phyloP scores from a whole-genome alignment of 2,888 invertebrate genomes.

The Drosophila greeni region DNA sequence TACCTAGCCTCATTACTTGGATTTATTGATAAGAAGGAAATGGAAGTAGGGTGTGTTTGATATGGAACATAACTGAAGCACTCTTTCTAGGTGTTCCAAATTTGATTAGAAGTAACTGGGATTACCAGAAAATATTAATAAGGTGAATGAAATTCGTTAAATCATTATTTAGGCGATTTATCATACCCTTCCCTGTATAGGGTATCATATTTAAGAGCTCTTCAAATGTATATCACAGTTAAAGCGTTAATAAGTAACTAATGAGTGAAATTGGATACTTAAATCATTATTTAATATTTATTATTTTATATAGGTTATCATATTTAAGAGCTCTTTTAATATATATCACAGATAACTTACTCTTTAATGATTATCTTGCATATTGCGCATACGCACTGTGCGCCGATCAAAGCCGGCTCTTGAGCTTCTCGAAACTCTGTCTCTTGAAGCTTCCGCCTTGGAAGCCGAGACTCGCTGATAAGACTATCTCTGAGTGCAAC shows the following conservation, averaged over 20 bases:
- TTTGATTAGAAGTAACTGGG: not conserved
- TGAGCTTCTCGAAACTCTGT: slow-evolving; percentile 3
- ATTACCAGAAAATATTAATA: too few relatives aligned
- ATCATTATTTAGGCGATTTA: too few relatives aligned
- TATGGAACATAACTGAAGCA: not conserved
- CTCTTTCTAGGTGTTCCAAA: not conserved
- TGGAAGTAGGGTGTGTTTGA: not conserved
- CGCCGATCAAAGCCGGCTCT: not conserved
- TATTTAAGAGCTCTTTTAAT: too few relatives aligned
- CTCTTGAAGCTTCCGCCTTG: slow-evolving; percentile 27
- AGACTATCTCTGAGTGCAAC: slow-evolving; percentile 33
- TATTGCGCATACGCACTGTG: slow-evolving; percentile 18
- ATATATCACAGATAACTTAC: too few relatives aligned
- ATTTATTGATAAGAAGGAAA: not conserved
- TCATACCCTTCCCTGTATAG: too few relatives aligned
- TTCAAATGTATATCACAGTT: too few relatives aligned
- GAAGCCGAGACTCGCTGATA: slow-evolving; percentile 20
- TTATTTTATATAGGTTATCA: too few relatives aligned
- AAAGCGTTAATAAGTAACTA: too few relatives aligned
- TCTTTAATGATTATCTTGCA: not conserved
- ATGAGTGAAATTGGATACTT: too few relatives aligned
- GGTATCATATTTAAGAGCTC: too few relatives aligned
- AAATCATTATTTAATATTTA: too few relatives aligned
- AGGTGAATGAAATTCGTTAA: too few relatives aligned
- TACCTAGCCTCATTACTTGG: not conserved